These are phyloP conservation scores for Incurvaria masculella DNA, from an alignment of 2,888 invertebrate species.

Conservation along the genomic window DNA sequence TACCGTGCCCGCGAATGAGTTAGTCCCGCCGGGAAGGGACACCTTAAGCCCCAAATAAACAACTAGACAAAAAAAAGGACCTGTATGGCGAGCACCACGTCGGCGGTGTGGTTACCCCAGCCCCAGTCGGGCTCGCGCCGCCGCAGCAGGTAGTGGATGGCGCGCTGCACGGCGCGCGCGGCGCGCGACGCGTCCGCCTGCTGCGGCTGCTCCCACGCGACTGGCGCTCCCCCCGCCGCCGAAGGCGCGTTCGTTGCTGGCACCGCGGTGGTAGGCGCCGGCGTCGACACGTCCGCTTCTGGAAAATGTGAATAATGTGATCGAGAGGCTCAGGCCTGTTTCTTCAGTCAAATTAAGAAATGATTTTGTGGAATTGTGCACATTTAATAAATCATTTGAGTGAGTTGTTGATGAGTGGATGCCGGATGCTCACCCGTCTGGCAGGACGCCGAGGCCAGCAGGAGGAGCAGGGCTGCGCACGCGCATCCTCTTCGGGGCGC, in stretches of 20 bases:
- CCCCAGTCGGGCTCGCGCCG: slow-evolving; percentile 75
- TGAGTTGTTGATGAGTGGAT: too few species aligned
- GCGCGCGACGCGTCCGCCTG: slow-evolving; percentile 36
- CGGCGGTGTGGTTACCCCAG: slow-evolving; percentile 82
- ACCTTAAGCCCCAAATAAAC: too few species aligned
- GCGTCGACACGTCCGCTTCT: slow-evolving; percentile 38
- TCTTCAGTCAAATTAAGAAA: too few species aligned
- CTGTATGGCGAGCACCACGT: slow-evolving; percentile 76
- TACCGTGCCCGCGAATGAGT: too few species aligned
- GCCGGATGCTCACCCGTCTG: too few species aligned
- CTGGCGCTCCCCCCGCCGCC: slow-evolving; percentile 23
- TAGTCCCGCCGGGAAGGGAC: too few species aligned
- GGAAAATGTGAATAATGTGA: neutral
- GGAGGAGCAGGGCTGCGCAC: too few species aligned
- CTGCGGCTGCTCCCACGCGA: slow-evolving; percentile 31
- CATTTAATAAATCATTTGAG: too few species aligned
- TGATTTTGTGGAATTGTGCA: too few species aligned
- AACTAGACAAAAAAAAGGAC: too few species aligned
- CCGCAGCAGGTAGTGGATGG: slow-evolving; percentile 69
- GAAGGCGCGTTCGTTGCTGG: slow-evolving; percentile 18
- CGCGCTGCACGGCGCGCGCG: slow-evolving; percentile 62
- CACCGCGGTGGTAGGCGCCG: slow-evolving; percentile 31
- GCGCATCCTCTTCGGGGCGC: too few species aligned
- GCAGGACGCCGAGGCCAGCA: too few species aligned
- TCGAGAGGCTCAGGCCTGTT: neutral